Evolutionary conservation across 2,113 vertebrate genomes (phyloP).

Genomic region (Podiceps cristatus): DNA sequence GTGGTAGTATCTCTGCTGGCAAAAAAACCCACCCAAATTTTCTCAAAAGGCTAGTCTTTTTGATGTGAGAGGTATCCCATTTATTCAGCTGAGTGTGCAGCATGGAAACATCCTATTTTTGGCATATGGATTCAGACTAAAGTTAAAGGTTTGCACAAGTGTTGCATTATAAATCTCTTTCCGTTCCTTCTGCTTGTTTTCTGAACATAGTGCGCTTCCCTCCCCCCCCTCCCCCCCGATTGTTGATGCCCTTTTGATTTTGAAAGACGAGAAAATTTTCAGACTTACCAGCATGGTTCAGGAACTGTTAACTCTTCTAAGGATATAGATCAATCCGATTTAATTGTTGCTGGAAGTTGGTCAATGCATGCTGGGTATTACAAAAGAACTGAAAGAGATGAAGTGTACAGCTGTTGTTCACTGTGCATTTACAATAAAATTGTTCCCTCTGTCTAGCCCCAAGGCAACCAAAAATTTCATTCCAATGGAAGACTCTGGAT

Average conservation of each 20-base stretch:
- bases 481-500: neutral
- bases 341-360: neutral
- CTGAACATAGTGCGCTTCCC: fast-evolving
- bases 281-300: neutral
- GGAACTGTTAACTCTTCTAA: neutral
- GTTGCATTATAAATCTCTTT: neutral
- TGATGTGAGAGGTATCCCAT: neutral
- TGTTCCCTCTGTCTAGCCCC: neutral
- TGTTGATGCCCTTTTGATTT: neutral
- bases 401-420: neutral
- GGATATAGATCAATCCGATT: neutral
- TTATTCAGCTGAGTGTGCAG: neutral
- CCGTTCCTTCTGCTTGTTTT: neutral
- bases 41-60: neutral
- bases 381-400: neutral
- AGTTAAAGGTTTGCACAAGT: neutral
- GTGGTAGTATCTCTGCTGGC: neutral
- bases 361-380: neutral
- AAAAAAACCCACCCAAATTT: neutral
- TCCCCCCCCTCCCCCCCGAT: fast-evolving
- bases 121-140: neutral
- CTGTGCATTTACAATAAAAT: neutral
- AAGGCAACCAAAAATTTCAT: neutral
- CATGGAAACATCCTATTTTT: neutral
- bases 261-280: neutral